A percentile compares a stretch with the other conserved stretches of the same genome.
phyloP scores from a whole-genome alignment of 1,140 invertebrate genomes.

The Bombus fervidus region DNA sequence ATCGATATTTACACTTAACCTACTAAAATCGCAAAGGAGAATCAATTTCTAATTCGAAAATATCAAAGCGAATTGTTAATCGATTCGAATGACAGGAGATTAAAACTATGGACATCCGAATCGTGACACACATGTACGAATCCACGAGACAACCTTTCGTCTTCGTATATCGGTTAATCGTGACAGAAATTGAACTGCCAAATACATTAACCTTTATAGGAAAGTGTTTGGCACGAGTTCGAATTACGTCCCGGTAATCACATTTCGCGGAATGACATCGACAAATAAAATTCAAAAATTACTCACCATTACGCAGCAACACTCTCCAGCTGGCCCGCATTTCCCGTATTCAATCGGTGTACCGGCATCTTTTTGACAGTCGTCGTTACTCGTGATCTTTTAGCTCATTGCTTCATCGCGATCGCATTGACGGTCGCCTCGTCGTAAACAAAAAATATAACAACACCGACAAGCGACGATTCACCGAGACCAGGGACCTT shows the following conservation, averaged over 20 bases:
- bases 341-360: slow-evolving; percentile 28
- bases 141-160: not conserved
- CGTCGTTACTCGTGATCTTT: slow-evolving; percentile 39
- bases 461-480: not conserved
- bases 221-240: not conserved
- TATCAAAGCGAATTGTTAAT: too few relatives aligned
- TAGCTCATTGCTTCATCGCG: slow-evolving; percentile 42
- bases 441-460: slow-evolving; percentile 1
- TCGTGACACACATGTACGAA: slow-evolving; percentile 1
- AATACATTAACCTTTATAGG: slow-evolving; percentile 35
- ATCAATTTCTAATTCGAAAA: not conserved
- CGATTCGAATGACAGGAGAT: too few relatives aligned
- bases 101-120: not conserved
- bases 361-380: slow-evolving; percentile 68
- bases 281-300: slow-evolving; percentile 9
- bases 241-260: not conserved
- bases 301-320: slow-evolving; percentile 70
- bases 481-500: not conserved
- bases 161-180: slow-evolving; percentile 15
- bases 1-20: not conserved
- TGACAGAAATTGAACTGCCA: slow-evolving; percentile 8
- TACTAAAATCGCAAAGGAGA: not conserved
- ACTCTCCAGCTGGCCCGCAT: slow-evolving; percentile 49
- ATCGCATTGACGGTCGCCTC: slow-evolving; percentile 1
- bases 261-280: not conserved